phyloP scores from a whole-genome alignment of 92 coral and sea anemone genomes.

The Palythoa grandiflora region DNA sequence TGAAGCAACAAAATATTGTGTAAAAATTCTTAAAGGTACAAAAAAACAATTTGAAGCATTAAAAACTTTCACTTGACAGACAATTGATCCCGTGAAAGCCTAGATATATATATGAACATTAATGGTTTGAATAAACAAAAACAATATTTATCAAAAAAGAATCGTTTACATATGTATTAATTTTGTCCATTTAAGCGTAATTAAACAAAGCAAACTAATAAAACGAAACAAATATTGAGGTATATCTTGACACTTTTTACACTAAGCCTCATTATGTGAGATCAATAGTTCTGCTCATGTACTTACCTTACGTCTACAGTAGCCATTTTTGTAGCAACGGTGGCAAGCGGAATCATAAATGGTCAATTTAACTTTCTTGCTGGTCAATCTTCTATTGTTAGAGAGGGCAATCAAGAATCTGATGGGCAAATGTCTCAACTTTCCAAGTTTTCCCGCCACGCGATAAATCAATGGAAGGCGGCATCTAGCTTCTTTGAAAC shows the following conservation, averaged over 20 bases:
- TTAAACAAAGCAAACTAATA: neutral
- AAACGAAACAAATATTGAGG: neutral
- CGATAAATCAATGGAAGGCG: slow-evolving; percentile 71
- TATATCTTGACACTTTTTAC: too few species aligned
- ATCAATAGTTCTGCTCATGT: neutral
- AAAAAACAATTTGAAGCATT: too few species aligned
- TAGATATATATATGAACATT: too few species aligned
- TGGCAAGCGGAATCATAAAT: slow-evolving; percentile 85
- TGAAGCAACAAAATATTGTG: too few species aligned
- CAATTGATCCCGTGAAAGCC: too few species aligned
- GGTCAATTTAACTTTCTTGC: slow-evolving; percentile 72
- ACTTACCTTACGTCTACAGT: slow-evolving; percentile 77
- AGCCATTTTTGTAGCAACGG: slow-evolving; percentile 72
- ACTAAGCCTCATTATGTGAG: too few species aligned
- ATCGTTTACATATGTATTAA: too few species aligned
- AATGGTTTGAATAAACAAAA: too few species aligned
- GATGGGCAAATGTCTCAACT: slow-evolving; percentile 68
- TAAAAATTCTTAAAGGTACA: too few species aligned
- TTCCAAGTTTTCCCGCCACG: slow-evolving; percentile 56
- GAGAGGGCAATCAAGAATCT: slow-evolving; percentile 68
- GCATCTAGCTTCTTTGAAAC: slow-evolving; percentile 85
- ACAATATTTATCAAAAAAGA: too few species aligned
- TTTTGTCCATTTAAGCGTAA: too few species aligned
- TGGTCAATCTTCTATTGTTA: slow-evolving; percentile 74
- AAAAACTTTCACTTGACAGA: too few species aligned